Base-by-base conservation (phyloP, 2,113 vertebrate genomes). In the Chaetodon trifascialis region DNA sequence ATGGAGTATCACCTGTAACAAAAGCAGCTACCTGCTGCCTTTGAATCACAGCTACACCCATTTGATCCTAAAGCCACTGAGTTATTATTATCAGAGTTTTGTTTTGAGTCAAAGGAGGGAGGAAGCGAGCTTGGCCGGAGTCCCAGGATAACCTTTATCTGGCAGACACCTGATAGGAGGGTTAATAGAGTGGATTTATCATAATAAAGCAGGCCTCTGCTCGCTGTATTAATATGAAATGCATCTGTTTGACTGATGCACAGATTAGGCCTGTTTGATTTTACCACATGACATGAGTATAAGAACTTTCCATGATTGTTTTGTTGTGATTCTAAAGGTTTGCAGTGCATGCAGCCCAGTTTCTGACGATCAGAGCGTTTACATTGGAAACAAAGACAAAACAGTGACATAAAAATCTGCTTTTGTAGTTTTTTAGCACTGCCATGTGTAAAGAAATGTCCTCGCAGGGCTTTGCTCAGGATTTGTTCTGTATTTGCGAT, bases 401-500 rank as follows among this genome's bases (percentile, higher is more conserved):
- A 34, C 40, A 52, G 8, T 74, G 11, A 69, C 56, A 12, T 36
- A 30, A 30, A 30, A 78, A 71, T 17, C 38, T 30, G n/a, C 34
- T 42, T 42, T 40, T 60, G 21, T 4, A 6, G 63, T 21, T 76
- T 81, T 83, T 30, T 21, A 19, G 46, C 11, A 55, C 59, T 40
- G 46, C 73, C 4, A 4, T 47, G 16, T 84, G 44, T 67, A 60
- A 54, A 80, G 63, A 65, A 52, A 79, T 54, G 47, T 11, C 11
- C 67, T 72, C 1, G 2, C 49, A 67, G 79, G 15, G 7, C 73
- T 84, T 82, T 71, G 46, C 69, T 76, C 30, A 56, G 47, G 60
- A 54, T 83, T 87, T 79, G 70, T 70, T 71, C 52, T 55, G 51
- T 46, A 49, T 82, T 86, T 85, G 30, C 23, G 7, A 62, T 69